Percentiles rank a stretch among this genome's conserved stretches.
Evolutionary conservation across 2,113 vertebrate species (phyloP).

Genomic region (Protomyctophum bolini): DNA sequence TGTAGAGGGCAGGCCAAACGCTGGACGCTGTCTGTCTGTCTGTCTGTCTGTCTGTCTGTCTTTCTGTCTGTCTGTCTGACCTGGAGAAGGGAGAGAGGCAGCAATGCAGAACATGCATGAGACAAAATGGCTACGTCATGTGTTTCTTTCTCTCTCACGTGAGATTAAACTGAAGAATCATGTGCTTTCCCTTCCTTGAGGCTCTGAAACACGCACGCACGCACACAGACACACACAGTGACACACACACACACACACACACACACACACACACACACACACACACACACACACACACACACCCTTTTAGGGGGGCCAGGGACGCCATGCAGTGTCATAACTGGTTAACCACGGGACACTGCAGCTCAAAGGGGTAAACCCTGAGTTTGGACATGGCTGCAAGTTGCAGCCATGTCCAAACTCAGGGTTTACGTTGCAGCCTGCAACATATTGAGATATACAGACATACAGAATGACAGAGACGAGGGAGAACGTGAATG

Average conservation of each 20-base stretch:
- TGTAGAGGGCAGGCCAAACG: no score
- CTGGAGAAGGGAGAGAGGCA: neutral
- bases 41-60: no score
- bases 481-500: no score
- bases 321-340: constrained; percentile 49
- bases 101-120: neutral
- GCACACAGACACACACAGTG: no score
- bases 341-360: constrained; percentile 51
- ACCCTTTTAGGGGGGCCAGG: constrained; percentile 10
- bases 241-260: no score
- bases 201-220: neutral
- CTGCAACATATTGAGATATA: constrained; percentile 1
- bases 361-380: constrained; percentile 39
- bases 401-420: no score
- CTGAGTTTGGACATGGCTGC: constrained; percentile 19
- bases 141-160: no score
- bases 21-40: neutral
- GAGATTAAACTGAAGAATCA: neutral
- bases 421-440: no score
- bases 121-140: neutral
- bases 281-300: neutral
- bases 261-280: neutral
- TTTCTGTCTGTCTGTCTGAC: no score
- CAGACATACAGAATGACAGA: neutral
- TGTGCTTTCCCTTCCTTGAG: neutral